Base-by-base conservation (phyloP, 1,140 invertebrate genomes). In the Achroia grisella region DNA sequence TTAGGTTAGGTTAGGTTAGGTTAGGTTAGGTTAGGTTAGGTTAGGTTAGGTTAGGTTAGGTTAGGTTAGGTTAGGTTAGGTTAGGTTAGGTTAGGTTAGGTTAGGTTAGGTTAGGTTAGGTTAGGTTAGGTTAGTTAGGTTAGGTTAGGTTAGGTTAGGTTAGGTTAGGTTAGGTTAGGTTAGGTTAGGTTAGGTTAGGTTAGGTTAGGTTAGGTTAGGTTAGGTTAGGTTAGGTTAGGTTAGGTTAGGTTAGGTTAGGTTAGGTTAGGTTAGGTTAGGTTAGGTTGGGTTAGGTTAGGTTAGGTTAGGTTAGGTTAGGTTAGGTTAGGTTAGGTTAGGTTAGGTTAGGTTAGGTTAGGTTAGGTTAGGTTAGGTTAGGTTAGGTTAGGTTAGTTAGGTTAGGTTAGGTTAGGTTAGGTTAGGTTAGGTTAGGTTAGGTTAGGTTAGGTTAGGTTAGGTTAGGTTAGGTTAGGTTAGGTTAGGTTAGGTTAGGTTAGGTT, bases 41-140 rank as follows among this genome's bases (percentile, higher is more conserved):
- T 52, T 42, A 39, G 52, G 45, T 60, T 47, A 43, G 57, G 37
- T 61, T 41, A 55, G 53, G 56, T 63, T 45, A 57, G 52, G 57
- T 56, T 44, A 45, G 58, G 48, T 58, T 44, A 57, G 56, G 49
- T 56, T 39, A 44, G 52, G 51, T 44, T 32, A 48, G 62, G 52
- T 67, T 46, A 52, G 53, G 56, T 58, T 43, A 56, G 57, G 53
- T 66, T 48, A 59, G 63, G 50, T 57, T 53, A 50, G 60, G 45
- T 41, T 41, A 48, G 46, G 39, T 41, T 42, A 41, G 39, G 39
- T 48, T 48, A 42, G 39, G 40, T 41, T 42, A 47, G 44, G 44
- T 47, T 47, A 47, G 44, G 36, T 39, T 47, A 39, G 31, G 31
- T 32, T 32, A 32, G 31, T 9, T 32, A n/a, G 10, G 31, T 9